A percentile compares a stretch with the other conserved stretches of the same genome.
Evolutionary conservation across 2,113 vertebrate species (phyloP).

Genomic region (Misgurnus mizolepis): DNA sequence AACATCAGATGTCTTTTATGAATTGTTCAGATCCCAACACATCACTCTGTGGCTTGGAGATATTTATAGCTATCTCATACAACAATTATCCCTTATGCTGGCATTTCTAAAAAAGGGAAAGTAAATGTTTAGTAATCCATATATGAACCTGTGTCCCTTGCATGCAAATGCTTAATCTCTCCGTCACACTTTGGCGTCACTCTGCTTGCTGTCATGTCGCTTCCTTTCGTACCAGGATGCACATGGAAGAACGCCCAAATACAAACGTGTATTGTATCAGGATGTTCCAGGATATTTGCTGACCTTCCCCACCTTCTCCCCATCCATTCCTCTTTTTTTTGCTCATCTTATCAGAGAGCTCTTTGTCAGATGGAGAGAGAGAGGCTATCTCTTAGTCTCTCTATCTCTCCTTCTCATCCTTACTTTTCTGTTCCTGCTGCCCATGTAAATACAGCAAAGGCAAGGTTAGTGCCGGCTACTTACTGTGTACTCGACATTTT

Average conservation of each 20-base stretch:
- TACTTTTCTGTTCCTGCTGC: neutral
- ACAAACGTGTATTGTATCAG: slow-evolving; percentile 41
- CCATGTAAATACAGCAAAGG: slow-evolving; percentile 9
- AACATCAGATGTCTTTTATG: slow-evolving; percentile 4
- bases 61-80: slow-evolving; percentile 24
- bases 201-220: neutral
- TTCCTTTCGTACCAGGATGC: slow-evolving; percentile 1
- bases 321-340: slow-evolving; percentile 37
- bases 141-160: slow-evolving; percentile 10
- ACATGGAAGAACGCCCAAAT: neutral
- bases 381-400: slow-evolving; percentile 29
- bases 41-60: neutral
- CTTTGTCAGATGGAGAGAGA: slow-evolving; percentile 49
- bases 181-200: neutral
- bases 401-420: slow-evolving; percentile 18
- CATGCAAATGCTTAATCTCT: slow-evolving; percentile 26
- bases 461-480: neutral
- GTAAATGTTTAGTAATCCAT: slow-evolving; percentile 18
- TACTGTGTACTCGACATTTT: slow-evolving; percentile 7
- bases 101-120: slow-evolving; percentile 25
- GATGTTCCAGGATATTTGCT: slow-evolving; percentile 54
- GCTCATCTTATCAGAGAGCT: slow-evolving; percentile 48
- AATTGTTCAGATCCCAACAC: slow-evolving; percentile 22
- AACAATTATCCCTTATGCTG: slow-evolving; percentile 39
- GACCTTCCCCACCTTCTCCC: slow-evolving; percentile 43